These are phyloP conservation scores for Clinocottus analis DNA, from an alignment of 2,113 vertebrate species.

Conservation along the genomic window DNA sequence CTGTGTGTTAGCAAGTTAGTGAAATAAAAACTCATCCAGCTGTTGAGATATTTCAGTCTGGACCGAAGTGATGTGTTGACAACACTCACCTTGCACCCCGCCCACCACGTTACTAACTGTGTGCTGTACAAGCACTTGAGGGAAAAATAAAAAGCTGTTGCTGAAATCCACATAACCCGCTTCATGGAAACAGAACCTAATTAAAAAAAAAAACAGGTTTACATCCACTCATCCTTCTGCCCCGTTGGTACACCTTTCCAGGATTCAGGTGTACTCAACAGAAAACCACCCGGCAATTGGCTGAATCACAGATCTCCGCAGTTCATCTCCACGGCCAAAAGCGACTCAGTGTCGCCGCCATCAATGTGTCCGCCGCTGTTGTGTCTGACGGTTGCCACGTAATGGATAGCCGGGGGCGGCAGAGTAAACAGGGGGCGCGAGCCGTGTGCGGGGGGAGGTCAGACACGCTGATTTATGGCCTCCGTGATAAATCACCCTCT, in stretches of 20 bases:
- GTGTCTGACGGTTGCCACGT: constrained; percentile 48
- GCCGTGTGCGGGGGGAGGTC: constrained; percentile 73
- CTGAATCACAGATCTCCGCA: background rate
- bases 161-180: background rate
- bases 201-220: background rate
- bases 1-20: too few species aligned
- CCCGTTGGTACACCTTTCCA: background rate
- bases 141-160: background rate
- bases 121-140: background rate
- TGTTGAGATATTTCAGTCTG: background rate
- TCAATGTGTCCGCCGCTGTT: constrained; percentile 47
- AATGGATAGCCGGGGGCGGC: constrained; percentile 68
- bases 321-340: background rate
- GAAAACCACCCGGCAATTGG: background rate
- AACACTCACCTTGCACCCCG: too few species aligned
- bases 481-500: constrained; percentile 78
- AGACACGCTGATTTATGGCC: constrained; percentile 77
- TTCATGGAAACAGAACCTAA: background rate
- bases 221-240: background rate
- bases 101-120: background rate
- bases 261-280: background rate
- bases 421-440: constrained; percentile 76
- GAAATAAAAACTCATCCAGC: too few species aligned
- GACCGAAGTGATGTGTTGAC: background rate
- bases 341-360: constrained; percentile 36